These are phyloP conservation scores for Brachionus asplanchnoidis DNA, from an alignment of 1,140 invertebrate genomes.

Conservation along the genomic window DNA sequence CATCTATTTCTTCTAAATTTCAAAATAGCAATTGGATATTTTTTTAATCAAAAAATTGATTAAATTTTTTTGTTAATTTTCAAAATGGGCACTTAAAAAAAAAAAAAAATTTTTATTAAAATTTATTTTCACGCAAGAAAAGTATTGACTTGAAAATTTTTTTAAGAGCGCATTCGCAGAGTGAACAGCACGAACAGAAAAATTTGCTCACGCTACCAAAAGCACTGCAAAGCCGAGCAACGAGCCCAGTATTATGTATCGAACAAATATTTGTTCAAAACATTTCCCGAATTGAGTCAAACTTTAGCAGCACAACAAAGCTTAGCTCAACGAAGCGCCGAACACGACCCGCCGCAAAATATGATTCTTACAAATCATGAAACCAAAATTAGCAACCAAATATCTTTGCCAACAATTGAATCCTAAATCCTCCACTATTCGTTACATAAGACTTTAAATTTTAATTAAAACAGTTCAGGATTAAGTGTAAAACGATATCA, in stretches of 20 bases:
- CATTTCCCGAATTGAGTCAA: conserved; percentile 10
- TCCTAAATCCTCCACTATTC: not conserved
- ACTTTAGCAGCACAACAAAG: not conserved
- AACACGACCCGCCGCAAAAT: not conserved
- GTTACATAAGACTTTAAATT: not conserved
- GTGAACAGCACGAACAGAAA: not conserved
- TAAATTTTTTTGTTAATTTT: too few species aligned
- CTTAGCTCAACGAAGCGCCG: not conserved
- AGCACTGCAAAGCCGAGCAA: conserved; percentile 14
- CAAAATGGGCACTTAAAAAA: too few species aligned
- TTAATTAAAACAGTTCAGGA: not conserved
- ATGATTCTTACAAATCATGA: not conserved
- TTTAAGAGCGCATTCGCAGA: not conserved
- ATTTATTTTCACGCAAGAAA: not conserved
- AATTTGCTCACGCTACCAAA: conserved; percentile 7
- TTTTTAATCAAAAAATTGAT: too few species aligned
- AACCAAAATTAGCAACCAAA: not conserved
- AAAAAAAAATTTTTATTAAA: too few species aligned
- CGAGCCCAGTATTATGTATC: not conserved
- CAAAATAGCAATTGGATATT: too few species aligned
- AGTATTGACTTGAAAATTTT: not conserved
- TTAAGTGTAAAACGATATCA: conserved; percentile 15
- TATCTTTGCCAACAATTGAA: conserved; percentile 34
- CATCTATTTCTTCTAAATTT: too few species aligned
- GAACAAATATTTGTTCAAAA: conserved; percentile 19